These are phyloP conservation scores for Parascotia fuliginaria DNA, from an alignment of 2,888 invertebrate genomes.

Conservation along the genomic window DNA sequence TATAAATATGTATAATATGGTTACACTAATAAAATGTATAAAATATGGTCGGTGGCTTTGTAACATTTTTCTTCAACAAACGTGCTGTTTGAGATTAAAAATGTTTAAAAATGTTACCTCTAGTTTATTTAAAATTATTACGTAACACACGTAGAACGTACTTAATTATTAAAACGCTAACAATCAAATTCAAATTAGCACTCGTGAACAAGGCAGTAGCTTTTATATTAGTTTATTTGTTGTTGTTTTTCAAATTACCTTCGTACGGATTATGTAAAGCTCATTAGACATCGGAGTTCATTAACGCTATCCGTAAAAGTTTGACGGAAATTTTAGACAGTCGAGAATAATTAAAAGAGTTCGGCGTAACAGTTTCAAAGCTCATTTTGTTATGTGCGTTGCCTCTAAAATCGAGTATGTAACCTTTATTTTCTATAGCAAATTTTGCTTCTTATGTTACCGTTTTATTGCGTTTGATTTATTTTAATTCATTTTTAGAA, in stretches of 20 bases:
- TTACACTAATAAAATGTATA: conserved; percentile 11
- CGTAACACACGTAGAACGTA: too few species aligned
- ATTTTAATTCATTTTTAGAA: too few species aligned
- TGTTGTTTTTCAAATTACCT: conserved; percentile 38
- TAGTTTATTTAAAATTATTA: too few species aligned
- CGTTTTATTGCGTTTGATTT: too few species aligned
- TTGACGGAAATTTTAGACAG: conserved; percentile 52
- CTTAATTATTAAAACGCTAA: conserved; percentile 6
- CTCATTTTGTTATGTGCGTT: conserved; percentile 51
- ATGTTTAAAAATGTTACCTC: too few species aligned
- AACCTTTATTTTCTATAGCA: too few species aligned
- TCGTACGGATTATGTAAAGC: conserved; percentile 50
- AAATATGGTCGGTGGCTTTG: conserved; percentile 4
- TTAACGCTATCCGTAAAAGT: conserved; percentile 55
- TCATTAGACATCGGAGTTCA: conserved; percentile 59
- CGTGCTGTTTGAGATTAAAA: too few species aligned
- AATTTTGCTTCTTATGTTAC: too few species aligned
- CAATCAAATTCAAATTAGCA: conserved; percentile 7
- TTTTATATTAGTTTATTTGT: conserved; percentile 9
- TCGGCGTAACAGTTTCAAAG: conserved; percentile 57
- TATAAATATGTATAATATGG: conserved; percentile 25
- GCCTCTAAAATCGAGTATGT: conserved; percentile 35
- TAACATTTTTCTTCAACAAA: conserved; percentile 6
- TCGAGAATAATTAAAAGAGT: conserved; percentile 70
- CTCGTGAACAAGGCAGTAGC: not conserved